Base-by-base conservation (phyloP, 1,140 invertebrate genomes). In the Brachionus angularis region DNA sequence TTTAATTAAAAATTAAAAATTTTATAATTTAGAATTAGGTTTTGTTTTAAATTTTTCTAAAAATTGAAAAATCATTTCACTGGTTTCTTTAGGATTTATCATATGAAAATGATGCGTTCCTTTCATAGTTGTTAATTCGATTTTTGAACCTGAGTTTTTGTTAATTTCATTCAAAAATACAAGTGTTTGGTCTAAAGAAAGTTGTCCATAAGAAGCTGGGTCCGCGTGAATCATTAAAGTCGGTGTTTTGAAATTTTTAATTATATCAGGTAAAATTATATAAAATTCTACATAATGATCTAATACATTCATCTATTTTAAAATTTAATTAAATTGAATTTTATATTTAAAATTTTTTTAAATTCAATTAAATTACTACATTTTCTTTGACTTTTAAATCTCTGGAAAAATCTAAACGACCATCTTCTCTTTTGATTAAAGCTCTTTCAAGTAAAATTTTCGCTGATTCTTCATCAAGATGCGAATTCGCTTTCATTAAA, bases 31-130 rank as follows among this genome's bases (percentile, higher is more conserved):
- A 39, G 53, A 39, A 58, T 7, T 58, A 39, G 18, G 18, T 58
- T 58, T 58, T 1, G n/a, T 27, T 23, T 21, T 16, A 18, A 39
- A 23, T 25, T 42, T 58, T 8, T 58, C 53, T 12, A 58, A 39
- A 39, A 58, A 58, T 58, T 39, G 36, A 33, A 47, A 33, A 25
- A 67, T 67, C 29, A 67, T 67, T 31, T 67, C 42, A n/a, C 39
- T 42, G n/a, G 62, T 67, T 47, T 50, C 42, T 31, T 50, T 46
- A 21, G 62, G 62, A 8, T 67, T n/a, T 25, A 67, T 67, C 62
- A 67, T 67, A 34, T 67, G 62, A 67, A 67, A 67, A 50, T 67
- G 62, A 67, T 67, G 62, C 23, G 62, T 67, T 31, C 62, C 62
- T 47, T 67, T 67, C 4, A 67, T 47, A 25, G 27, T 14, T 46